Conservation (phyloP, 2,888 invertebrate species). For the Chorisops tibialis region DNA sequence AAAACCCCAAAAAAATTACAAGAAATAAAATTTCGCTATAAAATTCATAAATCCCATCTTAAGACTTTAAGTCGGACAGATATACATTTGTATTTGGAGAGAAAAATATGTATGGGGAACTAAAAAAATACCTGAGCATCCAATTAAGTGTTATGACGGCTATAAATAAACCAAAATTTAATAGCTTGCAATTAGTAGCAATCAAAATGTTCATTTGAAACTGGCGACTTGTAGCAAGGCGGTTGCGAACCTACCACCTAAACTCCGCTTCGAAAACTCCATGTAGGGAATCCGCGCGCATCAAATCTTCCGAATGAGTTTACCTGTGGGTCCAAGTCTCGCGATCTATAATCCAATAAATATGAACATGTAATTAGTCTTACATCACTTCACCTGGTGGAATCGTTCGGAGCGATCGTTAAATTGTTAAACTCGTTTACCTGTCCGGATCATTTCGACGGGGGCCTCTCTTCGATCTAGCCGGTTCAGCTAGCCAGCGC, state of each 20-base stretch:
- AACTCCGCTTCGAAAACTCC: background rate
- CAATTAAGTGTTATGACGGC: conserved; percentile 22
- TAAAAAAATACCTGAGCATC: conserved; percentile 9
- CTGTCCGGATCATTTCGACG: no score
- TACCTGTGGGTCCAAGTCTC: background rate
- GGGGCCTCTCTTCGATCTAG: no score
- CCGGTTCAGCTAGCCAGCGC: no score
- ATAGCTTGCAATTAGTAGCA: conserved; percentile 25
- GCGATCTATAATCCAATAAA: conserved; percentile 22
- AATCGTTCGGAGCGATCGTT: background rate
- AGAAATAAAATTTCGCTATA: conserved; percentile 18
- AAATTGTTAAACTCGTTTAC: background rate
- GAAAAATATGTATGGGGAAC: no score
- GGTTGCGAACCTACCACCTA: background rate
- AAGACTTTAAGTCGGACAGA: background rate
- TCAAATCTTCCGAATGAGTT: conserved; percentile 6
- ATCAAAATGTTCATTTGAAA: conserved; percentile 5
- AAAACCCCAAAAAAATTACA: background rate
- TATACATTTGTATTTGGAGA: no score
- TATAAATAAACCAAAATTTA: conserved; percentile 25
- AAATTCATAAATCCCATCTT: conserved; percentile 19
- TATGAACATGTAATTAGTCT: conserved; percentile 21
- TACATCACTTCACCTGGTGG: conserved; percentile 12
- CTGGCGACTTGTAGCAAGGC: background rate
- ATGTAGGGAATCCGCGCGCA: conserved; percentile 1